Conservation (phyloP, 1,140 invertebrate genomes). For the Coptotermes formosanus region DNA sequence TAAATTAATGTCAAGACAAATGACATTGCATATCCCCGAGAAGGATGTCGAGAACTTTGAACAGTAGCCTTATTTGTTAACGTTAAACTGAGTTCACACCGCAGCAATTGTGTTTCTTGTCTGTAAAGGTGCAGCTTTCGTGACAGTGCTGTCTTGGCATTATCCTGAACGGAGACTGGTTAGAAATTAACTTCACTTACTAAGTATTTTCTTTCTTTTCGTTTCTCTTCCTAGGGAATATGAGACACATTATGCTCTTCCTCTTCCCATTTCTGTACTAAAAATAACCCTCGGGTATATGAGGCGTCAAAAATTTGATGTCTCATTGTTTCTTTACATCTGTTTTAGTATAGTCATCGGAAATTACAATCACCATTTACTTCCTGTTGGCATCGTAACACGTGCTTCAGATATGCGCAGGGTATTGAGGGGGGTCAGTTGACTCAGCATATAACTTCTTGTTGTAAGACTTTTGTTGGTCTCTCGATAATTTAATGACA, state of each 20-base stretch:
- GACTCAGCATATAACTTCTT: too few relatives aligned
- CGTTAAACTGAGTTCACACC: too few relatives aligned
- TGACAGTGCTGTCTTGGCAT: not conserved
- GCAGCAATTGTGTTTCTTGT: too few relatives aligned
- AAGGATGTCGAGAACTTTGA: too few relatives aligned
- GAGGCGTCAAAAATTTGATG: slow-evolving; percentile 25
- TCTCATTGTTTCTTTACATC: not conserved
- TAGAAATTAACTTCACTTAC: not conserved
- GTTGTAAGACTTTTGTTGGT: too few relatives aligned
- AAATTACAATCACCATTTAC: not conserved
- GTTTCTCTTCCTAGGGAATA: not conserved
- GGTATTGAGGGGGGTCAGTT: too few relatives aligned
- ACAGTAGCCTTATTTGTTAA: too few relatives aligned
- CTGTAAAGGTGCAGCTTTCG: too few relatives aligned
- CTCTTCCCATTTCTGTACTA: not conserved
- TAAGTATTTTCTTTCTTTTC: not conserved
- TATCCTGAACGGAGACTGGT: not conserved
- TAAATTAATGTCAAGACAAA: too few relatives aligned
- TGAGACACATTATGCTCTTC: not conserved
- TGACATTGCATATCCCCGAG: too few relatives aligned
- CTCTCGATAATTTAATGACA: too few relatives aligned
- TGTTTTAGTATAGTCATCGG: slow-evolving; percentile 12
- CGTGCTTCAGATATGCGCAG: too few relatives aligned
- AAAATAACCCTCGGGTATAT: slow-evolving; percentile 18
- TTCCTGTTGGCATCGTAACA: not conserved